Percentiles rank a stretch among this genome's conserved stretches.
Evolutionary conservation across 2,888 invertebrate genomes (phyloP).

Genomic region (Tachina grossa): DNA sequence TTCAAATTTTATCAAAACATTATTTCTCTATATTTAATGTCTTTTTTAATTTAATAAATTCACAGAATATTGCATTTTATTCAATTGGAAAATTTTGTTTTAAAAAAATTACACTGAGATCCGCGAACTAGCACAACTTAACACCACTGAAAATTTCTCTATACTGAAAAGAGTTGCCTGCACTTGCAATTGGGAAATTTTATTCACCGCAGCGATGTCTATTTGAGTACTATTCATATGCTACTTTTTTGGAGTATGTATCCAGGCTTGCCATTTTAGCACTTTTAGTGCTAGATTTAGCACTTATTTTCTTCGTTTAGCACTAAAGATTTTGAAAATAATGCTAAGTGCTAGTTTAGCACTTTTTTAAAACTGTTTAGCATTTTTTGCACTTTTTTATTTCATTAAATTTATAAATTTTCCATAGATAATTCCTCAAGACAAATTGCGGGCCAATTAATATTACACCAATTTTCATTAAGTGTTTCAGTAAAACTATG

Average conservation of each 20-base stretch:
- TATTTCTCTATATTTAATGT: neutral
- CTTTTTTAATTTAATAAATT: neutral
- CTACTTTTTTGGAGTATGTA: neutral
- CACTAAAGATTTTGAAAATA: too few species aligned
- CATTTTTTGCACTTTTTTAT: too few species aligned
- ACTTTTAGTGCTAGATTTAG: too few species aligned
- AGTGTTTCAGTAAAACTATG: too few species aligned
- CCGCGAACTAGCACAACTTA: conserved; percentile 22
- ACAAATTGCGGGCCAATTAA: too few species aligned
- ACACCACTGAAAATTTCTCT: conserved; percentile 66
- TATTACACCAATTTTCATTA: too few species aligned
- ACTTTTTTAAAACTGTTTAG: too few species aligned
- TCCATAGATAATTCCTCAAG: too few species aligned
- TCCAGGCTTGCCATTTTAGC: too few species aligned
- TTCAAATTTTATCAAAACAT: neutral
- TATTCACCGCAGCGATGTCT: neutral
- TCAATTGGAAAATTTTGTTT: neutral
- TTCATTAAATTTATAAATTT: too few species aligned
- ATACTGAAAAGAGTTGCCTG: conserved; percentile 60
- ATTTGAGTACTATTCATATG: conserved; percentile 2
- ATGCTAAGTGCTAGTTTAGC: too few species aligned
- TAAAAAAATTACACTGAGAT: conserved; percentile 31
- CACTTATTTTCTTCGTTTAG: too few species aligned
- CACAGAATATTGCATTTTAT: neutral
- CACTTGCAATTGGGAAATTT: neutral